These are phyloP conservation scores for Agrochola lychnidis DNA, from an alignment of 2,888 invertebrate species.

Conservation along the genomic window DNA sequence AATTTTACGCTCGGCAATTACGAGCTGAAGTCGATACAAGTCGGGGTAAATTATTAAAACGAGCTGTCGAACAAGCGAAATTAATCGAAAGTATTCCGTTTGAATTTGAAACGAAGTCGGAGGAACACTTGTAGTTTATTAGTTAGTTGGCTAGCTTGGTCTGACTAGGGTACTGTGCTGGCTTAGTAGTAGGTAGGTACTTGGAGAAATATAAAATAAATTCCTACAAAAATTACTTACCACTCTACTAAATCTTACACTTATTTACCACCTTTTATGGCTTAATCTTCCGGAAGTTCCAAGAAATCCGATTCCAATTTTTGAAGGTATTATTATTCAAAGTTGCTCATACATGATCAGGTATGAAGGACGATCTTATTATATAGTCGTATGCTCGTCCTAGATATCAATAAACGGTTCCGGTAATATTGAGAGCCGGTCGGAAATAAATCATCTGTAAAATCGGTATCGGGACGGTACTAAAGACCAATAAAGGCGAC, in stretches of 20 bases:
- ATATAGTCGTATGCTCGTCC: slow-evolving; percentile 1
- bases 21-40: slow-evolving; percentile 69
- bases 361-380: slow-evolving; percentile 21
- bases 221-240: slow-evolving; percentile 12
- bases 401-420: slow-evolving; percentile 26
- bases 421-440: slow-evolving; percentile 27
- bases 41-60: slow-evolving; percentile 83
- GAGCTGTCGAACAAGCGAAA: slow-evolving; percentile 82
- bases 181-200: not conserved
- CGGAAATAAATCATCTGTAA: slow-evolving; percentile 54
- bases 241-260: not conserved
- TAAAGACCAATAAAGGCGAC: slow-evolving; percentile 59
- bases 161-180: slow-evolving; percentile 12
- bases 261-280: slow-evolving; percentile 17
- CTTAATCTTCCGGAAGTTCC: slow-evolving; percentile 9
- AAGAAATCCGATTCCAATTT: slow-evolving; percentile 28
- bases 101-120: slow-evolving; percentile 77
- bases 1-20: slow-evolving; percentile 67
- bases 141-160: slow-evolving; percentile 49
- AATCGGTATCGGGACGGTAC: slow-evolving; percentile 46
- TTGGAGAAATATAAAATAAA: not conserved
- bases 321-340: slow-evolving; percentile 23
- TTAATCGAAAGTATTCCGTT: slow-evolving; percentile 85
- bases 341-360: slow-evolving; percentile 29
- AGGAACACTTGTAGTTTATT: slow-evolving; percentile 73